Base-by-base conservation (phyloP, 1,140 invertebrate species). In the Alviniconcha marisindica region DNA sequence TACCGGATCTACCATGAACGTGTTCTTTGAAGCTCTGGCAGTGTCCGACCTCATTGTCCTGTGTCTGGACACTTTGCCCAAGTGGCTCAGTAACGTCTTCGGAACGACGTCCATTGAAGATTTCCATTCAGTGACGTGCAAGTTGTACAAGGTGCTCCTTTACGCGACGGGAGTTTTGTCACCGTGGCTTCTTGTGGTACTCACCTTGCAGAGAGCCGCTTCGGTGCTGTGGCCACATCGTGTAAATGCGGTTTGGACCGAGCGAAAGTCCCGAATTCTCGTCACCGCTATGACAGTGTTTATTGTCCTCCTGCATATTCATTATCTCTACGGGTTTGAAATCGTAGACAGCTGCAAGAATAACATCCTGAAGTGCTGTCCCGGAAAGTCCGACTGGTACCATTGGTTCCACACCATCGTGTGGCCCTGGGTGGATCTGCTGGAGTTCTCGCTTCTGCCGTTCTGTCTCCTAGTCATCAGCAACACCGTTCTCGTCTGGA, bases 401-500 rank as follows among this genome's bases (percentile, higher is more conserved):
- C 0, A 18, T 7, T 60, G 56, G 56, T 48, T 48, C n/a, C 3
- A 42, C 36, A 14, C 28, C 31, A 1, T 14, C 1, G 15, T 76
- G 18, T 76, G 73, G 73, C n/a, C 73, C 12, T 76, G 36, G 36
- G 5, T 42, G 4, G 40, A 31, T n/a, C 18, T 76, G 36, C 38
- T 76, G 1, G 7, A 44, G 10, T 76, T 76, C 7, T 76, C 40
- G 18, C 21, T 76, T 15, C 0, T 44, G 15, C 40, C 73, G 3
- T 76, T 76, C 38, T 10, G 1, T 4, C 24, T 76, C 4, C 44
- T 76, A 15, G 3, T 76, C 3, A 31, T 44, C 40, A 44, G 40
- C 40, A 76, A 76, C 42, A 42, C 15, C 73, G 38, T 76, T 44
- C 73, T 76, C 24, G 38, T 76, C 40, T 44, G 40, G 73, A 76